phyloP scores from a whole-genome alignment of 2,797 vertebrate genomes.

The Cossypha caffra region DNA sequence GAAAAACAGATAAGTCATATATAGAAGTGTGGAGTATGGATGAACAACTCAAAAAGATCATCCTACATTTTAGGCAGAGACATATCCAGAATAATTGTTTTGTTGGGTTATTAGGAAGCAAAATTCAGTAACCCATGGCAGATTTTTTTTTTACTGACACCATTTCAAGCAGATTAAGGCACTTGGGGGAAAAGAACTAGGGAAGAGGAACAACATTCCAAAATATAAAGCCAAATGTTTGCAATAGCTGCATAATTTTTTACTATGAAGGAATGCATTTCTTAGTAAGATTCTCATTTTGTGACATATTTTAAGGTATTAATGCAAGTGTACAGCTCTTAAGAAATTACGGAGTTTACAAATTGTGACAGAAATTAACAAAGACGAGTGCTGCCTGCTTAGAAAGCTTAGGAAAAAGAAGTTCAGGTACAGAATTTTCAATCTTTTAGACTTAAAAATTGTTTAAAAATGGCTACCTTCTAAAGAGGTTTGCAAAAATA shows the following conservation, averaged over 20 bases:
- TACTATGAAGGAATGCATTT: background rate
- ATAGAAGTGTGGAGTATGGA: background rate
- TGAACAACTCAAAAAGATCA: background rate
- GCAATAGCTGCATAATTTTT: background rate
- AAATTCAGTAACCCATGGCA: background rate
- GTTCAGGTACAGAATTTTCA: background rate
- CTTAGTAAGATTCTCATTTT: background rate
- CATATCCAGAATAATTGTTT: background rate
- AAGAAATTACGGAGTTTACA: background rate
- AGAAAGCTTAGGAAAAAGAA: background rate
- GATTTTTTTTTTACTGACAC: background rate
- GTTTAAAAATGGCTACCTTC: background rate
- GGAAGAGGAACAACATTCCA: background rate
- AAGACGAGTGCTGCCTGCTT: background rate
- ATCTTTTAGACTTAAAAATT: background rate
- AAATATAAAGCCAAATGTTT: background rate
- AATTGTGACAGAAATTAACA: background rate
- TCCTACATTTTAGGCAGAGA: background rate
- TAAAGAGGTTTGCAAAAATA: background rate
- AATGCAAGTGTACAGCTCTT: background rate
- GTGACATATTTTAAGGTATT: background rate
- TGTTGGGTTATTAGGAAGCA: background rate
- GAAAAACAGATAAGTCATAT: background rate
- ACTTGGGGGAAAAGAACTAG: background rate
- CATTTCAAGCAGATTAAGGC: background rate